Base-by-base conservation (phyloP, 2,797 vertebrate genomes). In the Periophthalmus magnuspinnatus region DNA sequence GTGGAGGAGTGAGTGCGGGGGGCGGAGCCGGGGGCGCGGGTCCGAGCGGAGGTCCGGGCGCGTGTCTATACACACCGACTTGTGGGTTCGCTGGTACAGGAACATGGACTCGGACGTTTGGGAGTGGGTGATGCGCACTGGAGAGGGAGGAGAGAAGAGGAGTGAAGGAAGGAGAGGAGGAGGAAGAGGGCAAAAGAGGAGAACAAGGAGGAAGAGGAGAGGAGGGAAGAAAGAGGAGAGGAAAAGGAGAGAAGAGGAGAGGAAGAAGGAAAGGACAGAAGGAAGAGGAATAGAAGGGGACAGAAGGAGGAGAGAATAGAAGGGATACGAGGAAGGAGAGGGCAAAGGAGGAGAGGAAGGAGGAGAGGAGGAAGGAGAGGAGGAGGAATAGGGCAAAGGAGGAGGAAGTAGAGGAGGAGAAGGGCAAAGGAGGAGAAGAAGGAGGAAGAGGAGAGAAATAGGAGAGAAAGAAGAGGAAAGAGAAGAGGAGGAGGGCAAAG, bases 81-180 rank as follows among this genome's bases (percentile, higher is more conserved):
- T 95, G 79, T 97, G 97, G 78, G 96, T 96, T 83, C 95, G 96
- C 79, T 98, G 94, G 91, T 98, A 99, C 90, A 95, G 96, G 93
- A 97, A 98, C 97, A 99, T 94, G 83, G 97, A 98, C 75, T 99
- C 96, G 79, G 95, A 94, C 75, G 96, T 96, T 87, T 92, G 95
- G 77, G 97, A 96, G 57, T 98, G 97, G 91, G 95, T 96, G 88
- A 99, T 95, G 88, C 88, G 96, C 87, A 98, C 98, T 99, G 83
- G 86, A 36, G 64, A 68, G 68, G 70, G 71, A 48, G 56, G 36
- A 70, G 24, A 88, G 82, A 3, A 48, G 47, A 8, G 50, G 83
- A 55, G 52, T n/a, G 22, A 91, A 28, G 28, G 3, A 28, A 28
- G 28, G 28, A 3, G 38, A 57, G 22, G 9, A 54, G n/a, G n/a